Conservation (phyloP, 2,113 vertebrate species). For the Callipepla californica region DNA sequence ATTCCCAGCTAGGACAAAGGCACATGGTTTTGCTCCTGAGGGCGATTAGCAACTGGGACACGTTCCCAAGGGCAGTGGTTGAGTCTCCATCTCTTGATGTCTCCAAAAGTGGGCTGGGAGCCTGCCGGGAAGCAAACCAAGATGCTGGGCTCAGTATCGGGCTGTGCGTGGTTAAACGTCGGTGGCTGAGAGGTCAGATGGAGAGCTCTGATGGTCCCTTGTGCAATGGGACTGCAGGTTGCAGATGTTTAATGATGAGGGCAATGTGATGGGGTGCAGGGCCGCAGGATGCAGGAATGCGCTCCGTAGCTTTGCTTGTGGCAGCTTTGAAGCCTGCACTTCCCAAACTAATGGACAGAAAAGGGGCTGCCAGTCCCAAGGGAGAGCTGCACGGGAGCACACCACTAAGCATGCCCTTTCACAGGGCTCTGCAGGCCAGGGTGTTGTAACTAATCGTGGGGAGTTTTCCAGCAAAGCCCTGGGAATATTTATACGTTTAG, state of each 20-base stretch:
- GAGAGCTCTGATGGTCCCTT: background rate
- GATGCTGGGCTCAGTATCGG: background rate
- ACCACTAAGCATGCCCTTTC: background rate
- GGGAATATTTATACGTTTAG: slow-evolving; percentile 70
- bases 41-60: background rate
- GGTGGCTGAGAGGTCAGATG: background rate
- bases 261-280: background rate
- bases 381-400: background rate
- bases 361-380: background rate
- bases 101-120: slow-evolving; percentile 5
- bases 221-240: background rate
- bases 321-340: background rate
- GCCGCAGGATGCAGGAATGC: fast-evolving
- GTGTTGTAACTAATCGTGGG: slow-evolving; percentile 38
- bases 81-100: slow-evolving; percentile 29
- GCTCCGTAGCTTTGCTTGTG: background rate
- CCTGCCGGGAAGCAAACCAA: background rate
- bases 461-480: slow-evolving; percentile 64
- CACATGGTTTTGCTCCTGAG: background rate
- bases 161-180: background rate
- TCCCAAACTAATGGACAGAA: background rate
- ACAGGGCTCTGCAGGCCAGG: background rate
- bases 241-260: background rate
- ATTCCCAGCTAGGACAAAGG: background rate
- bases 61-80: slow-evolving; percentile 4